phyloP scores from a whole-genome alignment of 2,113 vertebrate genomes.

The Salminus brasiliensis region DNA sequence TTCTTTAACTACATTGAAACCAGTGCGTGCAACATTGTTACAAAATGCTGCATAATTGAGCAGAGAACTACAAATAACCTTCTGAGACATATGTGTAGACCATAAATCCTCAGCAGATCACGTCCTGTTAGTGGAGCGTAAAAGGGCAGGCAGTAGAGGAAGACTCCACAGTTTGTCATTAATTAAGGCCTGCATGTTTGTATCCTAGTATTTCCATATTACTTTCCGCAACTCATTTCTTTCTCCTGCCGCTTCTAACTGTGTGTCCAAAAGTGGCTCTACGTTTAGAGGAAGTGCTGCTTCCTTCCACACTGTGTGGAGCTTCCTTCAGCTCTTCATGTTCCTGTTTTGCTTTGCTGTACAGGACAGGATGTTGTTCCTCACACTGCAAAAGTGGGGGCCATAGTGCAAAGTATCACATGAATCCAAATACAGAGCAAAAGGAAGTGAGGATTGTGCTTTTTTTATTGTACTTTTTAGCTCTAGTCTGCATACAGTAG shows the following conservation, averaged over 20 bases:
- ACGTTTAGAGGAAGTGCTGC: constrained; percentile 26
- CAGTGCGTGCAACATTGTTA: no score
- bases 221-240: not conserved
- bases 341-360: constrained; percentile 37
- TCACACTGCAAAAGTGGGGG: not conserved
- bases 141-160: not conserved
- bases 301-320: constrained; percentile 33
- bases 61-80: no score
- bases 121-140: not conserved
- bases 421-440: not conserved
- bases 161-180: not conserved
- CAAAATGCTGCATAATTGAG: no score
- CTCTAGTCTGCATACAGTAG: not conserved
- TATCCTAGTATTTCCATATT: not conserved
- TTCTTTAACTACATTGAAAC: no score
- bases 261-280: not conserved
- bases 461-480: not conserved
- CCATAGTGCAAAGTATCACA: constrained; percentile 9
- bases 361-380: constrained; percentile 33
- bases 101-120: not conserved
- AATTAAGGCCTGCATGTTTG: not conserved
- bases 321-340: not conserved
- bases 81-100: not conserved
- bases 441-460: not conserved
- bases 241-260: not conserved